These are phyloP conservation scores for Drosophila nigromelanica DNA, from an alignment of 1,140 invertebrate species.

Conservation along the genomic window DNA sequence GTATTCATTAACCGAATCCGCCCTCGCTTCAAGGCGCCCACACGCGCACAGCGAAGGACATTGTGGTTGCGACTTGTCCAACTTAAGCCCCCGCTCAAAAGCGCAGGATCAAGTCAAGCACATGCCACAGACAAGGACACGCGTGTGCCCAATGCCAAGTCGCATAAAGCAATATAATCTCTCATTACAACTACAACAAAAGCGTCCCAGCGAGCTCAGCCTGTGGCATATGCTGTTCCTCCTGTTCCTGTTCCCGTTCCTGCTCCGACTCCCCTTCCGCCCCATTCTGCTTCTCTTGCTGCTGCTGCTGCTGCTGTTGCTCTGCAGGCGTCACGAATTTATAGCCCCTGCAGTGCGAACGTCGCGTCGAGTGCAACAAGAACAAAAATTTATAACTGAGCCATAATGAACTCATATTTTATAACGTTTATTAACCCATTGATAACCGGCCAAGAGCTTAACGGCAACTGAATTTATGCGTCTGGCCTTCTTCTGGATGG, in stretches of 20 bases:
- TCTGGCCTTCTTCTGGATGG: slow-evolving; percentile 30
- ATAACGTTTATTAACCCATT: slow-evolving; percentile 83
- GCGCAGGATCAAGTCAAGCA: slow-evolving; percentile 70
- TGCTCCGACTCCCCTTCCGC: background rate
- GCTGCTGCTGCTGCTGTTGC: slow-evolving; percentile 6
- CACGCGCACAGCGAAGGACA: background rate
- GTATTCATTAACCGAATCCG: background rate
- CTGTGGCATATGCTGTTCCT: slow-evolving; percentile 58
- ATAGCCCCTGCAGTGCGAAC: slow-evolving; percentile 73
- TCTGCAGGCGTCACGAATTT: slow-evolving; percentile 68
- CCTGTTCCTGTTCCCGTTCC: background rate
- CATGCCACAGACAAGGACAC: slow-evolving; percentile 63
- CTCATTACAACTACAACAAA: slow-evolving; percentile 79
- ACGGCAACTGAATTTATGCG: slow-evolving; percentile 68
- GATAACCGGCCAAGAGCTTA: slow-evolving; percentile 71
- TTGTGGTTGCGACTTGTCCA: slow-evolving; percentile 25
- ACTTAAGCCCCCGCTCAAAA: slow-evolving; percentile 51
- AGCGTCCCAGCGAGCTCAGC: slow-evolving; percentile 37
- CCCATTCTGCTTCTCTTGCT: no score
- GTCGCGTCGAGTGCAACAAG: slow-evolving; percentile 66
- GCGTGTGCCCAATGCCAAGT: slow-evolving; percentile 64
- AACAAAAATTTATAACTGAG: slow-evolving; percentile 73
- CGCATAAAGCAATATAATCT: slow-evolving; percentile 82
- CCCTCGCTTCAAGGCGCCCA: background rate
- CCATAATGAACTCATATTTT: slow-evolving; percentile 81